phyloP scores from a whole-genome alignment of 2,113 vertebrate species.

The Podiceps cristatus region DNA sequence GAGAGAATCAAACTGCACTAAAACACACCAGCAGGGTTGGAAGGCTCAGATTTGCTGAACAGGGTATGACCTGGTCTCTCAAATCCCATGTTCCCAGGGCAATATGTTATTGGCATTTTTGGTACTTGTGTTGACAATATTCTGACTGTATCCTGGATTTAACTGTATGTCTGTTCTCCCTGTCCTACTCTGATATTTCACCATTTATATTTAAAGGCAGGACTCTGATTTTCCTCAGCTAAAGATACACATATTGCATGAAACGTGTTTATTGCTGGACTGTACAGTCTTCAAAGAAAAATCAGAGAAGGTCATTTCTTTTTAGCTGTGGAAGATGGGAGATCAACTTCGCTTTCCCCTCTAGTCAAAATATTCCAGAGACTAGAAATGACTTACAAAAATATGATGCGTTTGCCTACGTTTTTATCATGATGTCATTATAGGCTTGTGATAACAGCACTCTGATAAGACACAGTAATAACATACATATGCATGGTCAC shows the following conservation, averaged over 20 bases:
- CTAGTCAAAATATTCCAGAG: constrained; percentile 71
- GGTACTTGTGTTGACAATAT: not conserved
- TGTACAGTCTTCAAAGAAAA: not conserved
- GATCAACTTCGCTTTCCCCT: not conserved
- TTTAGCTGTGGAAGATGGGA: not conserved
- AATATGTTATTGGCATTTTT: not conserved
- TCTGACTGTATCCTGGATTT: not conserved
- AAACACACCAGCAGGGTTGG: not conserved
- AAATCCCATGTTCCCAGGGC: not conserved
- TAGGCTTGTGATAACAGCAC: not conserved
- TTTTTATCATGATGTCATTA: constrained; percentile 57
- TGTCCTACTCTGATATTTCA: not conserved
- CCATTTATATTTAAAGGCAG: not conserved
- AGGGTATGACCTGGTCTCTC: not conserved
- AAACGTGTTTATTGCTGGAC: not conserved
- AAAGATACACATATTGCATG: not conserved
- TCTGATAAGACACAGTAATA: constrained; percentile 51
- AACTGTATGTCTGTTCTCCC: not conserved
- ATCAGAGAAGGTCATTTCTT: constrained; percentile 29
- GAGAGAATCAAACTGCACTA: not conserved
- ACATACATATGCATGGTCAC: not conserved
- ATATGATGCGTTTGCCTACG: not conserved
- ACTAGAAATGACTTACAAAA: constrained; percentile 45
- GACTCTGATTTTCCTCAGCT: not conserved
- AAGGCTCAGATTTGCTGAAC: not conserved